Base-by-base conservation (phyloP, 2,888 invertebrate genomes). In the Papilio protenor region DNA sequence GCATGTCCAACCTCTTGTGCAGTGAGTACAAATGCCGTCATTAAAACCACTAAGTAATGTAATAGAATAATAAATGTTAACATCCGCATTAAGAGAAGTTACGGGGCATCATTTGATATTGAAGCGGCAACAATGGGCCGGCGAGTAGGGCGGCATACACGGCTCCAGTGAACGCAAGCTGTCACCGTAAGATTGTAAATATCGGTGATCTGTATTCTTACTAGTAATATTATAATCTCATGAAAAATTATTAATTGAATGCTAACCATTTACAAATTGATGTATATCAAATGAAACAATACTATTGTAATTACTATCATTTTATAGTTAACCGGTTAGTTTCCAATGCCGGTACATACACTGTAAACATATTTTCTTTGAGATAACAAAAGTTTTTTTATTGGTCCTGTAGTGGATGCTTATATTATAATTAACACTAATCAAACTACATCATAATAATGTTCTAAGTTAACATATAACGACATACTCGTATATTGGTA, bases 31-130 rank as follows among this genome's bases (percentile, higher is more conserved):
- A 77, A 79, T 78, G 73, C 75, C 79, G 77, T 84, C 85, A 85
- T 86, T 82, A 83, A 84, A 84, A 85, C 84, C 84, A 85, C 85
- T 84, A 84, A 84, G 84, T 88, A 89, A 88, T 88, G 87, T 87
- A 92, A 91, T 92, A 92, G 90, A 92, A 92, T 92, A 92, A 92
- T 94, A 92, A 94, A 93, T 91, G 93, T 90, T 90, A 89, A 91
- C 93, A 92, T 94, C 94, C 94, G 93, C 90, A 92, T 93, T 93
- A 94, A 90, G 89, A 89, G 86, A 87, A 89, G 87, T 89, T 90
- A 90, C 88, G 86, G 91, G 90, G 88, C 91, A 87, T 88, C 89
- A 88, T 88, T 92, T 90, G 89, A 90, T 92, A 89, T 90, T 88
- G 89, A 88, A 90, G 87, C 89, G 88, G 85, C 88, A 88, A 90